Conservation (phyloP, 2,888 invertebrate genomes). For the Homarus gammarus region DNA sequence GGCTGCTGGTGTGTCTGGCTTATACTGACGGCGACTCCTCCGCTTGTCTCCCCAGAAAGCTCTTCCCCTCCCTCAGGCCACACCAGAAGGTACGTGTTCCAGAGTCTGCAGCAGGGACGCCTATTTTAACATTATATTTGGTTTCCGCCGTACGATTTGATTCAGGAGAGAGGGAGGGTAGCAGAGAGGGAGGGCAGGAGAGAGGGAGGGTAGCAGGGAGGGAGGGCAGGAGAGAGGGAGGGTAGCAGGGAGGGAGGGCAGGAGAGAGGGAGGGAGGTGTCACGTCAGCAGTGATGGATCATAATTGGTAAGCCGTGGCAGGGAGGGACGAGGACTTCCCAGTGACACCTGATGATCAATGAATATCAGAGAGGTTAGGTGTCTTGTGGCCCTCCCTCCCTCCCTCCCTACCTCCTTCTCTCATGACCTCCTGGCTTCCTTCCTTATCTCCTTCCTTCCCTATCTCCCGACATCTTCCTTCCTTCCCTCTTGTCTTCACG, state of each 20-base stretch:
- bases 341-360: too few relatives aligned
- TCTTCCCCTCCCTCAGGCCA: conserved; percentile 36
- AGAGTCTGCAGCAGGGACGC: too few relatives aligned
- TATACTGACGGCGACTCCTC: conserved; percentile 76
- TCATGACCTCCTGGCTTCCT: too few relatives aligned
- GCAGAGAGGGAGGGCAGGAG: neutral
- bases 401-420: too few relatives aligned
- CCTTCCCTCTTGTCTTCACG: conserved; percentile 9
- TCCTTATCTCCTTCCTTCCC: too few relatives aligned
- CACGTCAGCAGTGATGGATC: conserved; percentile 4
- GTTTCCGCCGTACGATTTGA: too few relatives aligned
- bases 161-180: neutral
- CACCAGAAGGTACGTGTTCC: conserved; percentile 49
- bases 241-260: too few relatives aligned
- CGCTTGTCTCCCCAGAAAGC: conserved; percentile 47
- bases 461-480: conserved; percentile 4
- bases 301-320: neutral
- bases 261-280: neutral
- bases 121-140: too few relatives aligned
- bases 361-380: too few relatives aligned
- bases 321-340: neutral
- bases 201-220: neutral
- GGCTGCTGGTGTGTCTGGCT: conserved; percentile 77
- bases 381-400: too few relatives aligned
- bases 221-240: neutral